Evolutionary conservation across 2,113 vertebrate genomes (phyloP), one percentile per base, ranked within the genome.

Genomic region (Spermophilus dauricus): DNA sequence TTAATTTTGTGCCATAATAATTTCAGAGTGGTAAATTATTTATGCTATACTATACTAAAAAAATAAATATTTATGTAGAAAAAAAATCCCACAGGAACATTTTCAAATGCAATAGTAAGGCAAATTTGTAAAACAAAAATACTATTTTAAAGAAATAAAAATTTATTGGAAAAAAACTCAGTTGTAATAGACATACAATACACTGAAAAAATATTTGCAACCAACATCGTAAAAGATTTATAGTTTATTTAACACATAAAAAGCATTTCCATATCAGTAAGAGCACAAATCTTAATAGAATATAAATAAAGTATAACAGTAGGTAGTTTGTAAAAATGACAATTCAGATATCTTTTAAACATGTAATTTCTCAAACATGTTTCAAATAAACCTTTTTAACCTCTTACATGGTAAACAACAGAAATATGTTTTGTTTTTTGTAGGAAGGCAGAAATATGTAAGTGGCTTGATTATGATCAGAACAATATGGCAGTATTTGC

Each of bases 41-140:
- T 39, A 72, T 85, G 67, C 45, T 20, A 20, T 6, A 30, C 4
- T 20, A 26, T 11, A 61, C 12, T 32, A 2, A 67, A 24, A 17
- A 61, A 80, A 86, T 39, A 73, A 14, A 95, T n/a, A 5, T 85
- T 92, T 85, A 81, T 67, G 14, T 81, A 39, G 8, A 58, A 80
- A 11, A 78, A 56, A 94, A 14, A 14, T 53, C 51, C 51, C 8
- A 58, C 18, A 12, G 5, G 2, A 7, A 67, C 78, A 18, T 61
- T 16, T 76, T 58, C 84, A 70, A 83, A 14, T 77, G 24, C 91
- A 26, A 94, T 11, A 87, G 4, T 42, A 48, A 8, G 9, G 5
- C 24, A 73, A 2, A n/a, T 1, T 75, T 51, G 48, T 51, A 51
- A 51, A 51, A 13, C 48, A 51, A 70, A 75, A 93, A 63, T 17